Evolutionary conservation across 2,113 vertebrate genomes (phyloP), one percentile per base, ranked within the genome.

Genomic region (Crotalus horridus): DNA sequence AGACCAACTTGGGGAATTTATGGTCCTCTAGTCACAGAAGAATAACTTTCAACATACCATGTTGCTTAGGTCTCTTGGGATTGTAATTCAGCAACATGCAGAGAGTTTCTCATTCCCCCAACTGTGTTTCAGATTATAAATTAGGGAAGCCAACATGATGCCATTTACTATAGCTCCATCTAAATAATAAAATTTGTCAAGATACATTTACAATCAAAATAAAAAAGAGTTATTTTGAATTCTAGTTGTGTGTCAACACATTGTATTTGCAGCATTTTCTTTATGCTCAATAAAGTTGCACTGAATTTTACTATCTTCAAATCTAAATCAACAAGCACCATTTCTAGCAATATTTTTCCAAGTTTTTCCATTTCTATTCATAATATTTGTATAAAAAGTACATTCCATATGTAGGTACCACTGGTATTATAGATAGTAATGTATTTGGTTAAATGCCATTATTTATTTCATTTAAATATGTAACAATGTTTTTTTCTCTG

Each of bases 131-230:
- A 21, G 81, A 90, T 46, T 95, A 48, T 15, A 92, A 51, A 94
- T 94, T 95, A 92, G 91, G 93, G 93, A 92, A 92, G 91, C 11
- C 61, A 69, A 69, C 61, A n/a, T 69, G 61, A 69, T n/a, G 61
- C 61, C 46, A 26, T 74, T 15, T 87, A 90, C 54, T 91, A 48
- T 54, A 69, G 92, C 90, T 93, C 87, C 93, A 94, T 95, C 91
- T 92, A 81, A 85, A 61, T 93, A 93, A 94, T 5, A 94, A 95
- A 94, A 94, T 54, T 48, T 94, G 58, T 90, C 92, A 58, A 87
- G 12, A 58, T 90, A 69, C 53, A 58, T 95, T 94, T 91, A 93
- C 43, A 21, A n/a, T 90, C 92, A 61, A 94, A 92, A 95, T 93
- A 95, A 39, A 95, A 13, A 43, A 58, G 33, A 26, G 15, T 56